These are phyloP conservation scores for Gobius niger DNA, from an alignment of 2,113 vertebrate species.

Conservation along the genomic window DNA sequence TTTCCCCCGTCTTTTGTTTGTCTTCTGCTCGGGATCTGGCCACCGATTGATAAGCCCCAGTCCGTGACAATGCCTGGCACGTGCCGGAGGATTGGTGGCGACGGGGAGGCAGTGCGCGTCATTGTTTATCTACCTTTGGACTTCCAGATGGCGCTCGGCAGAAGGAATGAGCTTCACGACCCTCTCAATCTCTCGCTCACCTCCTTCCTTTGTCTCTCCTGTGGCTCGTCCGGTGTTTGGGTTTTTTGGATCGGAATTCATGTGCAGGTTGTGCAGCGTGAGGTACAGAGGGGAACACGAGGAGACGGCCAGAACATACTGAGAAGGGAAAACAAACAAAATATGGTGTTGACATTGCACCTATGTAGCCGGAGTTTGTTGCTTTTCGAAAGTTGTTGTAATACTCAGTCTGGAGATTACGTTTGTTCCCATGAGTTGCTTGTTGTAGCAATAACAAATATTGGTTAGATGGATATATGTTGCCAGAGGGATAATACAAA, in stretches of 20 bases:
- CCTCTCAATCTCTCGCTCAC: constrained; percentile 27
- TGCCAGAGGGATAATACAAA: too few species aligned
- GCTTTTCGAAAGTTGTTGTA: too few species aligned
- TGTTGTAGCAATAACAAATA: too few species aligned
- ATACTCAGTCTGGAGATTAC: too few species aligned
- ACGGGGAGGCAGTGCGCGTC: constrained; percentile 58
- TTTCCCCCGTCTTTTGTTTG: constrained; percentile 59
- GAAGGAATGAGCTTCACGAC: constrained; percentile 73
- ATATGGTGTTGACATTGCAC: not conserved
- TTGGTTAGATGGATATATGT: too few species aligned
- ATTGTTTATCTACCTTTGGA: constrained; percentile 79
- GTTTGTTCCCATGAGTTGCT: too few species aligned
- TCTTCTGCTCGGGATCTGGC: constrained; percentile 75
- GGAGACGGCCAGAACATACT: constrained; percentile 13
- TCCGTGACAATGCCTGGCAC: constrained; percentile 75
- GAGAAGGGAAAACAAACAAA: not conserved
- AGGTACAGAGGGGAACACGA: constrained; percentile 34
- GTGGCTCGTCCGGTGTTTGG: constrained; percentile 52
- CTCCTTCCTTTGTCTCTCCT: constrained; percentile 39
- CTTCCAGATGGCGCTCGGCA: constrained; percentile 78
- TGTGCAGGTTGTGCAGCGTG: constrained; percentile 60
- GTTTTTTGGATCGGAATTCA: constrained; percentile 56
- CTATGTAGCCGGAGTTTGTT: too few species aligned
- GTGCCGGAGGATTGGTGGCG: constrained; percentile 48
- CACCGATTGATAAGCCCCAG: constrained; percentile 78